phyloP scores from a whole-genome alignment of 2,797 vertebrate genomes.

The Rhinatrema bivittatum region DNA sequence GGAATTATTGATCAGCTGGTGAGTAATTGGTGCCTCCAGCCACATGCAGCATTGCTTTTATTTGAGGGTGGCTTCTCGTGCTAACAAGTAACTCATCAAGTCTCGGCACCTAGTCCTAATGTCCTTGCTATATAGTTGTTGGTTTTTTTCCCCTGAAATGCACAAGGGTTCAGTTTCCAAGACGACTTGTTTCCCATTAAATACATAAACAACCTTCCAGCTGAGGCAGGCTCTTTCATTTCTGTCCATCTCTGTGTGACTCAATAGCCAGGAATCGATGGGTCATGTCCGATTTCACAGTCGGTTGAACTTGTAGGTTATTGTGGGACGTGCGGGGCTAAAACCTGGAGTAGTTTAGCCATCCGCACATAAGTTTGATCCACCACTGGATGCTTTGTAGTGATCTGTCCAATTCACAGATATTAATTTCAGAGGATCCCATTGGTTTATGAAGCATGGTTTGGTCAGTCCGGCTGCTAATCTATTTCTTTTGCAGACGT shows the following conservation, averaged over 20 bases:
- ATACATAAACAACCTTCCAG: constrained; percentile 8
- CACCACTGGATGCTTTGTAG: too few relatives aligned
- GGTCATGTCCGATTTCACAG: constrained; percentile 62
- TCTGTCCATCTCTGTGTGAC: constrained; percentile 11
- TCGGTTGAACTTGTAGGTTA: constrained; percentile 45
- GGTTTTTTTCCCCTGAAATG: constrained; percentile 10
- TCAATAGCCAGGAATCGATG: constrained; percentile 51
- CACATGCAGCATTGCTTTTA: constrained; percentile 60
- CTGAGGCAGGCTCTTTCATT: too few relatives aligned
- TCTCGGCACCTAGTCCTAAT: constrained; percentile 4
- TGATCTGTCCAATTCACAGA: too few relatives aligned
- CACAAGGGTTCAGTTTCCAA: background rate
- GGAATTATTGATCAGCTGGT: constrained; percentile 61
- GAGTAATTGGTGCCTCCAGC: constrained; percentile 48
- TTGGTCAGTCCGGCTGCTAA: too few relatives aligned
- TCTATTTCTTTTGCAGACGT: too few relatives aligned
- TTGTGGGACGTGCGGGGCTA: background rate
- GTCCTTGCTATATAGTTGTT: constrained; percentile 15
- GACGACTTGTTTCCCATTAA: constrained; percentile 15
- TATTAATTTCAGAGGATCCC: too few relatives aligned
- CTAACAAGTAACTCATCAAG: constrained; percentile 30
- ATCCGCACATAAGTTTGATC: too few relatives aligned
- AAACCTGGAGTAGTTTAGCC: too few relatives aligned
- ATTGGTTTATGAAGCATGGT: too few relatives aligned
- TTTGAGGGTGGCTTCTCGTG: constrained; percentile 45